Base-by-base conservation (phyloP, 2,113 vertebrate genomes). In the Prionailurus bengalensis region DNA sequence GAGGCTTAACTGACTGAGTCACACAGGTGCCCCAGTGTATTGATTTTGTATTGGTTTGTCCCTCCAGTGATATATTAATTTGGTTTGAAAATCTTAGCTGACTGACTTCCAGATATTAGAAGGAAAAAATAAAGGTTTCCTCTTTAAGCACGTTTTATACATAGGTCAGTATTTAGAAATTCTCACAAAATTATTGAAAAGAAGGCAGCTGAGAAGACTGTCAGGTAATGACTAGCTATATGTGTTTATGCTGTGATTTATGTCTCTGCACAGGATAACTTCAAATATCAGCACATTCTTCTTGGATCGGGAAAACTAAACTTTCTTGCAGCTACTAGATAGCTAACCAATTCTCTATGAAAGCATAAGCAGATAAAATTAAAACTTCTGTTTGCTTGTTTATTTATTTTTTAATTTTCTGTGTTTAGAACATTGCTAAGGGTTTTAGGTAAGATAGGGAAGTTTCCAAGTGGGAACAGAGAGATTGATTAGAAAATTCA, bases 151-250 rank as follows among this genome's bases (percentile, higher is more conserved):
- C 1, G 48, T 87, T 78, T 65, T 78, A 76, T 74, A 51, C 4
- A 74, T 36, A 48, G 10, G 14, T 21, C n/a, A 82, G 31, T 76
- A 71, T 91, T 96, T 91, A 83, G 61, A 97, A 83, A 80, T 68
- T 21, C 16, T 87, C 45, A 90, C 15, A 80, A 94, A 90, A 84
- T 31, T 63, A 79, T 36, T 7, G 51, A 58, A 53, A 84, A 86
- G 33, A 33, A 21, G 23, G 4, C 36, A 73, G 33, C 53, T 82
- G 27, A 23, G 7, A 17, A 1, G 15, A 7, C n/a, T 74, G 7
- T 3, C 11, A 80, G 36, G 25, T 71, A 78, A 36, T 21, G 12
- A 27, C 1, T 33, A 66, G 7, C 5, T 29, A 16, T 16, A 5
- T 31, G 19, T 6, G 19, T 6, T 78, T 70, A 78, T 5, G 29